These are phyloP conservation scores for Rhabdomys dilectus DNA, from an alignment of 2,113 vertebrate species.

Conservation along the genomic window DNA sequence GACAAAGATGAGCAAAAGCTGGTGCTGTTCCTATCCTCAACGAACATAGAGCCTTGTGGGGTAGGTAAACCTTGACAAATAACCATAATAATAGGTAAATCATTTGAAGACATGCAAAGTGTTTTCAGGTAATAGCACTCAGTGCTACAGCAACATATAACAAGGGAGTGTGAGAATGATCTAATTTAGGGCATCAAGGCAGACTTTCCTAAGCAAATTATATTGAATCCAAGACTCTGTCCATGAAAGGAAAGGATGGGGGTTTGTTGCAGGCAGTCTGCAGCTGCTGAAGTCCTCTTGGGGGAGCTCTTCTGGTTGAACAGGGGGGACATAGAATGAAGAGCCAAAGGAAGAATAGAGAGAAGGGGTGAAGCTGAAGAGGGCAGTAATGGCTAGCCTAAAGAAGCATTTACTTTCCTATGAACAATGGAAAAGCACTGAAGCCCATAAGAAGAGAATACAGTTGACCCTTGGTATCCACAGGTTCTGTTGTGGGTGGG, in stretches of 20 bases:
- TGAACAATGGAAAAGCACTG: neutral
- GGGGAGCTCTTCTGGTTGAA: neutral
- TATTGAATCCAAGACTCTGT: slow-evolving; percentile 47
- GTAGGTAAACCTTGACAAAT: slow-evolving; percentile 27
- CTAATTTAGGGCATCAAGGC: neutral
- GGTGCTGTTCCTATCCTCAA: neutral
- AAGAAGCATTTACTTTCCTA: slow-evolving; percentile 18
- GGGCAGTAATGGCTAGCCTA: neutral
- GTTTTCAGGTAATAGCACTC: neutral
- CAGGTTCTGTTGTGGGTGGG: neutral
- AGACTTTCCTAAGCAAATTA: slow-evolving; percentile 12
- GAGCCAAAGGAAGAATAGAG: neutral
- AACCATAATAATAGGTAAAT: neutral
- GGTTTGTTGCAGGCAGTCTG: neutral
- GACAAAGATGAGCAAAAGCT: slow-evolving; percentile 12
- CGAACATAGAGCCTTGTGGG: neutral
- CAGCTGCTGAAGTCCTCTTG: slow-evolving; percentile 7
- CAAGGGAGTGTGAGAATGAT: neutral
- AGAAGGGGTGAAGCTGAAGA: neutral
- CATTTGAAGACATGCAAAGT: slow-evolving; percentile 41
- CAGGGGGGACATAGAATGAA: neutral
- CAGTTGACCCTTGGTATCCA: neutral
- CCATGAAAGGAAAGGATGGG: neutral
- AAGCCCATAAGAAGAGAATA: slow-evolving; percentile 5
- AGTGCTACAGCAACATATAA: neutral